Base-by-base conservation (phyloP, 2,888 invertebrate species). In the Catocala fraxini region DNA sequence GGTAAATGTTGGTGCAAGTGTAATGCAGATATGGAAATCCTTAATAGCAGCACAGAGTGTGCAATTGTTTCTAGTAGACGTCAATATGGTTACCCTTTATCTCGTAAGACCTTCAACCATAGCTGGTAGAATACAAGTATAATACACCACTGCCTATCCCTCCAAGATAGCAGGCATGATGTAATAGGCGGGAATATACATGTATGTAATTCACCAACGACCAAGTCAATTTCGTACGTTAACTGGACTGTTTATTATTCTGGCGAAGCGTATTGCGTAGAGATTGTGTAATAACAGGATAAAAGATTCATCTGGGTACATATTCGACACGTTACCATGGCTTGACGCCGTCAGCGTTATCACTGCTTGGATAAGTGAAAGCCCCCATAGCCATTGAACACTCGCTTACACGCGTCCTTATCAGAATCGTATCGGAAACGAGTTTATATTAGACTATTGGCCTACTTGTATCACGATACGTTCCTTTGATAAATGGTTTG, bases 321-420 rank as follows among this genome's bases (percentile, higher is more conserved):
- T 58, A 71, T 55, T 55, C n/a, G 13, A 43, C 43, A 43, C 48
- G 67, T 70, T 71, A 70, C 71, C 57, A 64, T 63, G 71, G 56
- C 63, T 65, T 71, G 68, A 71, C 74, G 71, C 73, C 70, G 61
- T 72, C 63, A 70, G 75, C 73, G 70, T 65, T 75, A 74, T 82
- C 79, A 68, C 70, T 75, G 65, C 63, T 60, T 60, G 77, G 77
- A 80, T 80, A 81, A 77, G 76, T 80, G 80, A 81, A 77, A 73
- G 79, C 79, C 68, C 73, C 75, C 73, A 77, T 80, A 73, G 63
- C 70, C 75, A 77, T 81, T 73, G 73, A 76, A 77, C 65, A 66
- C 76, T 76, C 73, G 68, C 68, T 77, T 76, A 75, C 71, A 79
- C 72, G 70, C 65, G 61, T 63, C 65, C 82, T 81, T 81, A 82